Evolutionary conservation across 2,113 vertebrate species (phyloP).

Genomic region (Microtus ochrogaster): DNA sequence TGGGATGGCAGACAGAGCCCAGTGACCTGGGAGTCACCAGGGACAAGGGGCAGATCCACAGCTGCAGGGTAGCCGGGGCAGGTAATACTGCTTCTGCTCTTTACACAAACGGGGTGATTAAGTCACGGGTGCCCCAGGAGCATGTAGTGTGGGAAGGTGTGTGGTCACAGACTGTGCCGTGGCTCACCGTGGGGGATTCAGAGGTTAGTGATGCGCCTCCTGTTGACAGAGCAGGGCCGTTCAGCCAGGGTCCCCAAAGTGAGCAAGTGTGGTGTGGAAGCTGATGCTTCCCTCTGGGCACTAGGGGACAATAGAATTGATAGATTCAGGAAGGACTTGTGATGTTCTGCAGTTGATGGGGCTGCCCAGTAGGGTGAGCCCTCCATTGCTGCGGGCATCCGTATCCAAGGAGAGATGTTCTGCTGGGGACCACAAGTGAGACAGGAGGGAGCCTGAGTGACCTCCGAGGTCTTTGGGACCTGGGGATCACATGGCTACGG

Average conservation of each 20-base stretch:
- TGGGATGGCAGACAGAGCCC: not conserved
- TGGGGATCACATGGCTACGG: not conserved
- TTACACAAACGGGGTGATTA: not conserved
- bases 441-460: not conserved
- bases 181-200: not conserved
- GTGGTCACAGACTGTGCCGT: not conserved
- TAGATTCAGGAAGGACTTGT: not conserved
- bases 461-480: not conserved
- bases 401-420: conserved; percentile 14
- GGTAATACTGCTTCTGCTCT: not conserved
- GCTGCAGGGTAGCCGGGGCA: not conserved
- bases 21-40: not conserved
- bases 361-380: not conserved
- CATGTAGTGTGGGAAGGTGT: accelerated
- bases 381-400: not conserved
- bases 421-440: not conserved
- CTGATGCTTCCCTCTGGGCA: not conserved
- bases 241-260: not conserved
- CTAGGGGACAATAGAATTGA: not conserved
- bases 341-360: not conserved
- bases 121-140: not conserved
- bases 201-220: not conserved
- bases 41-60: not conserved
- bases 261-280: not conserved
- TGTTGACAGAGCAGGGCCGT: not conserved